Evolutionary conservation across 2,113 vertebrate genomes (phyloP).

Genomic region (Crotophaga sulcirostris): DNA sequence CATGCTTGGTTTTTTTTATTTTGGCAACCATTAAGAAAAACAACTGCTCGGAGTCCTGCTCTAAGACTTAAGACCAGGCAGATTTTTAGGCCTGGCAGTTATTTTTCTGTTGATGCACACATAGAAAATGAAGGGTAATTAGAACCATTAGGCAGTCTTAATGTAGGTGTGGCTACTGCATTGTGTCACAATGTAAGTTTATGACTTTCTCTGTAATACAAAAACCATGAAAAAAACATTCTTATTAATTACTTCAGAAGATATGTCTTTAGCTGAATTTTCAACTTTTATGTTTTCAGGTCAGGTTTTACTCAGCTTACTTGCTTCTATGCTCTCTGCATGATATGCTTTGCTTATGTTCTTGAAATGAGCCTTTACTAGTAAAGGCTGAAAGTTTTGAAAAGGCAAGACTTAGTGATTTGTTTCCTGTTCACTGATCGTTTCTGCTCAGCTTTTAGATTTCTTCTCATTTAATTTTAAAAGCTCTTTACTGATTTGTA

Average conservation of each 20-base stretch:
- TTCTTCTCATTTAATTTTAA: neutral
- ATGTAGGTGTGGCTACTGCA: neutral
- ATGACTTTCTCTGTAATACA: neutral
- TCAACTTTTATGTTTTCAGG: neutral
- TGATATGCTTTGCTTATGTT: neutral
- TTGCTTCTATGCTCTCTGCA: neutral
- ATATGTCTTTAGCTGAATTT: neutral
- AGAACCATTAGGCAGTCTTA: neutral
- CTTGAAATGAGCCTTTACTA: neutral
- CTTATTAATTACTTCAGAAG: neutral
- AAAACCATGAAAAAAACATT: neutral
- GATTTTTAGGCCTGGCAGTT: neutral
- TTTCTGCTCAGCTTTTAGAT: neutral
- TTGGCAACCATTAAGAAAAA: neutral
- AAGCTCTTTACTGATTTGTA: neutral
- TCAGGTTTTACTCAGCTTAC: neutral
- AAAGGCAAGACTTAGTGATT: neutral
- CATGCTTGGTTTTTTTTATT: neutral
- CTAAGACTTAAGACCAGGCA: neutral
- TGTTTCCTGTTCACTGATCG: neutral
- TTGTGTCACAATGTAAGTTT: neutral
- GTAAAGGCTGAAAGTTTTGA: neutral
- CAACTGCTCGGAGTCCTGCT: neutral
- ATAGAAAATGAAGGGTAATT: neutral
- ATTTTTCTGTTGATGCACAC: neutral